These are phyloP conservation scores for Toxotes chatareus DNA, from an alignment of 2,113 vertebrate genomes.

Conservation along the genomic window DNA sequence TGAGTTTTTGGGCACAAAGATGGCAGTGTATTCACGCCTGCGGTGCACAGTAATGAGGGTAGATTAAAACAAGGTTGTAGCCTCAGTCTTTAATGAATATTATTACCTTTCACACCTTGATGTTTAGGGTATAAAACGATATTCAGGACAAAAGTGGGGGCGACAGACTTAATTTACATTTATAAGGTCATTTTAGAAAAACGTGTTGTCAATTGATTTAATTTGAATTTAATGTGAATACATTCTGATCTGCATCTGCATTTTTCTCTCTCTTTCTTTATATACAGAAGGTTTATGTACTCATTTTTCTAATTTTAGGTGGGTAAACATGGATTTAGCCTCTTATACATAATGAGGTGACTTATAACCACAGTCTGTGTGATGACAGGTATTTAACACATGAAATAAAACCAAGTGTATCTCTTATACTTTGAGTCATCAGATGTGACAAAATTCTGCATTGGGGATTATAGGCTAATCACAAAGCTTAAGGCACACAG, in stretches of 20 bases:
- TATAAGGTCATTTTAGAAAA: neutral
- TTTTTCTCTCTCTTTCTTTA: neutral
- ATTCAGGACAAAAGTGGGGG: neutral
- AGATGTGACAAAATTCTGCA: neutral
- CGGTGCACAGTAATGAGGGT: neutral
- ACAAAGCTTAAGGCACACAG: constrained; percentile 8
- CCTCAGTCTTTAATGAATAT: neutral
- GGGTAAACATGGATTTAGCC: neutral
- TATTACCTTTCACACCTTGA: neutral
- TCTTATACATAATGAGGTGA: neutral
- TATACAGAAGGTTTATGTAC: neutral
- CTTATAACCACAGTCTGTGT: neutral
- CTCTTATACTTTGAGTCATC: neutral
- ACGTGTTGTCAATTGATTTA: neutral
- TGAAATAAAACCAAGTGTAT: neutral
- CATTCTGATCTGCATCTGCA: neutral
- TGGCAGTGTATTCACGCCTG: too few relatives aligned
- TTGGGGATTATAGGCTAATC: constrained; percentile 31
- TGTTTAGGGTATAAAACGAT: neutral
- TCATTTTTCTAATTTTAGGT: neutral
- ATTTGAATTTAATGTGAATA: neutral
- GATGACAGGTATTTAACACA: constrained; percentile 6
- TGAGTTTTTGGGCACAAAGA: too few relatives aligned
- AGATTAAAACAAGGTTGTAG: neutral
- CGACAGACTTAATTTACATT: neutral